Conservation (phyloP, 1,140 invertebrate species). For the Asobara japonica region DNA sequence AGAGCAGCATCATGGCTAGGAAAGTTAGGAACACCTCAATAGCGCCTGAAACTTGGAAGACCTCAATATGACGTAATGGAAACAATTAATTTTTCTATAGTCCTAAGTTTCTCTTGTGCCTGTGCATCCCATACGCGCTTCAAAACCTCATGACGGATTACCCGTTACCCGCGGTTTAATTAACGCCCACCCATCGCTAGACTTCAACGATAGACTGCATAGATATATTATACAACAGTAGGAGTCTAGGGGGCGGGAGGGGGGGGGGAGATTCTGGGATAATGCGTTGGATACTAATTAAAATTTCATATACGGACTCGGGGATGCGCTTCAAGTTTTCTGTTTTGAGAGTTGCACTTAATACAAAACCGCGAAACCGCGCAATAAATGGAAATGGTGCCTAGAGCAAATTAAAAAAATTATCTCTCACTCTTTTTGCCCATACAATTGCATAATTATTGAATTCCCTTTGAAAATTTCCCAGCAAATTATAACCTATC, state of each 20-base stretch:
- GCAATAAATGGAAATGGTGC: background rate
- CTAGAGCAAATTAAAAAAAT: background rate
- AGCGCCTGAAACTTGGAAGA: too few relatives aligned
- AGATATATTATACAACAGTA: background rate
- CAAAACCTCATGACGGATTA: constrained; percentile 18
- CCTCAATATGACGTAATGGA: too few relatives aligned
- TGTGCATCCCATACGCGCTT: background rate
- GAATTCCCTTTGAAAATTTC: too few relatives aligned
- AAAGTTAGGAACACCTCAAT: too few relatives aligned
- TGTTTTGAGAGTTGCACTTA: background rate
- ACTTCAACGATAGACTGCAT: background rate
- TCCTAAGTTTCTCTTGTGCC: background rate
- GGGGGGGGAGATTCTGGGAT: background rate
- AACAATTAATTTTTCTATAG: background rate
- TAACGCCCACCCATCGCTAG: background rate
- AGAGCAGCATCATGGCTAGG: too few relatives aligned
- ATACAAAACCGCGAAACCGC: background rate
- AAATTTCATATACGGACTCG: background rate
- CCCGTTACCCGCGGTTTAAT: constrained; percentile 11
- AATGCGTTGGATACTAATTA: constrained; percentile 13
- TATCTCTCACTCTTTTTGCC: background rate
- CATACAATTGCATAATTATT: too few relatives aligned
- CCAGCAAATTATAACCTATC: too few relatives aligned
- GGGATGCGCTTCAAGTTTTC: background rate
- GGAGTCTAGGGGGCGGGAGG: background rate